Percentiles rank a stretch among this genome's conserved stretches.
These are phyloP conservation scores for Pseudomyrmex concolor DNA, from an alignment of 1,140 invertebrate genomes.

Conservation along the genomic window DNA sequence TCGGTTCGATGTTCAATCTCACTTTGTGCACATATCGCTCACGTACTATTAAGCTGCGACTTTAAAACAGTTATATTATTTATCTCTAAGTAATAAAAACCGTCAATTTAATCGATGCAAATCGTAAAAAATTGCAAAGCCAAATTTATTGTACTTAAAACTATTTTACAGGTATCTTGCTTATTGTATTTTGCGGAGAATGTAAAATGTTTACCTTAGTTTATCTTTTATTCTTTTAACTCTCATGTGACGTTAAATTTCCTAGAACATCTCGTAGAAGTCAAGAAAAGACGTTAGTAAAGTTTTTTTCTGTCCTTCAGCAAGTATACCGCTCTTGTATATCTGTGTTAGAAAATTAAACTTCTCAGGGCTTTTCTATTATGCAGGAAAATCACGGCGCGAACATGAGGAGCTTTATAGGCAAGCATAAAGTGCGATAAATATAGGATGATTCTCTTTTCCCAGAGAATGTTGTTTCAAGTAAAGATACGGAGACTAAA, in stretches of 20 bases:
- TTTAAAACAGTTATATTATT: conserved; percentile 1
- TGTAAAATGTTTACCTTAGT: too few species aligned
- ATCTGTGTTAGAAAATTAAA: conserved; percentile 26
- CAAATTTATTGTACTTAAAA: neutral
- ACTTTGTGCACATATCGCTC: neutral
- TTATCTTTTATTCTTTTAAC: neutral
- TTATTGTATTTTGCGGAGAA: too few species aligned
- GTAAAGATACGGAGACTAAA: neutral
- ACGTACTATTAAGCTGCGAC: neutral
- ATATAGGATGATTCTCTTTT: neutral
- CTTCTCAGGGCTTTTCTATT: conserved; percentile 20
- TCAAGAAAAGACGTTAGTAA: neutral
- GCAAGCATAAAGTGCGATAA: conserved; percentile 17
- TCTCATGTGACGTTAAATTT: neutral
- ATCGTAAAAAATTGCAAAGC: neutral
- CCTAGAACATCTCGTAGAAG: neutral
- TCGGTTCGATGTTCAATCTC: neutral
- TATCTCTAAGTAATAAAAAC: neutral
- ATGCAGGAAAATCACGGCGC: conserved; percentile 21
- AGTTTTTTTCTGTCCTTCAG: conserved; percentile 4
- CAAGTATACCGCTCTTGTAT: neutral
- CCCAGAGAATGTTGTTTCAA: neutral
- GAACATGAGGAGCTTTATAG: conserved; percentile 13
- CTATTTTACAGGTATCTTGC: neutral
- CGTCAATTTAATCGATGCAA: too few species aligned